Base-by-base conservation (phyloP, 2,888 invertebrate genomes). In the Ichneumoninae sp. region DNA sequence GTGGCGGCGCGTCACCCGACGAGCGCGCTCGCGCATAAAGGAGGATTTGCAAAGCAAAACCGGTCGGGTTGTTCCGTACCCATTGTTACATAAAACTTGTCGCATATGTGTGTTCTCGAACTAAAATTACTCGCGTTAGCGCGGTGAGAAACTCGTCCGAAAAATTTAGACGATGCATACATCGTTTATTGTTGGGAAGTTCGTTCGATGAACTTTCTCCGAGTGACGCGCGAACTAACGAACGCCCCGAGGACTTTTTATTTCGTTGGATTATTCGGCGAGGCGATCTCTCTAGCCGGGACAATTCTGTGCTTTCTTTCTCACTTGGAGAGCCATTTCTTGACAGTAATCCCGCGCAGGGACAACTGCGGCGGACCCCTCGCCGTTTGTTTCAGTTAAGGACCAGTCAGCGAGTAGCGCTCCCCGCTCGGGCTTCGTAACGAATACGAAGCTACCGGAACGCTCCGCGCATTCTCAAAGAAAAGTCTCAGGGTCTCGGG, bases 361-460 rank as follows among this genome's bases (percentile, higher is more conserved):
- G 71, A 60, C 60, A 40, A 80, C 72, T 60, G 33, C 69, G 78
- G 47, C 65, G 71, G 76, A 80, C 57, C 76, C 75, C 40, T 82
- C 78, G 88, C 89, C 90, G 91, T 92, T 92, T 91, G 90, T 92
- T 91, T 90, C 85, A 89, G 89, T 91, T 92, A 91, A 89, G 90
- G 44, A 90, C 89, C 88, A 88, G 88, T 80, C 83, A 66, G 79
- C 79, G 7, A 83, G 79, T 79, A 70, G 75, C 44, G 47, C 75
- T 65, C 26, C 40, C 71, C 22, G 47, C 74, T 72, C 10, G 44
- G 36, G 47, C 36, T 71, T 77, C 80, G 74, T 92, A 92, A 92
- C 91, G 91, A 91, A 91, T 91, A 91, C 91, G 90, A 91, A 92
- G 90, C 86, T 89, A 78, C 79, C 76, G 74, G 75, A 80, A 86